Evolutionary conservation across 2,797 vertebrate genomes (phyloP).

Genomic region (Diplodus puntazzo): DNA sequence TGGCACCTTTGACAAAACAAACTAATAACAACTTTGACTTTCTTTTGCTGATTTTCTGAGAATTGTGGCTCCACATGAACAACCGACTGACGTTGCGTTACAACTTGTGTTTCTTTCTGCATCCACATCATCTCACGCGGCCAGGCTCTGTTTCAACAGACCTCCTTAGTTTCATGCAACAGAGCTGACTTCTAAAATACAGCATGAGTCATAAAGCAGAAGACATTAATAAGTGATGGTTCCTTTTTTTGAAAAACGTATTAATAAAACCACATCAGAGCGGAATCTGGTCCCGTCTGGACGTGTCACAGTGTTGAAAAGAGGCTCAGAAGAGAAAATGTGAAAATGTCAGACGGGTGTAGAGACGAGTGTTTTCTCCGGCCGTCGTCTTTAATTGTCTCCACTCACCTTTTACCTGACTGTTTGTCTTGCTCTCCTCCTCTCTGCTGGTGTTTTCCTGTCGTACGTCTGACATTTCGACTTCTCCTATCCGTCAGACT

Average conservation of each 20-base stretch:
- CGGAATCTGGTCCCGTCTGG: neutral
- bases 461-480: neutral
- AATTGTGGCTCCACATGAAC: no score
- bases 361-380: neutral
- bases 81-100: no score
- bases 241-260: slow-evolving; percentile 34
- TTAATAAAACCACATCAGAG: slow-evolving; percentile 19
- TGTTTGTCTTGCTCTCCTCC: neutral
- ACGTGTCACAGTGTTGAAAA: neutral
- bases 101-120: no score
- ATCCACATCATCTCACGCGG: no score
- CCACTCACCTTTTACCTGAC: neutral
- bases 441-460: neutral
- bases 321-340: slow-evolving; percentile 10
- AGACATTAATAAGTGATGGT: slow-evolving; percentile 39
- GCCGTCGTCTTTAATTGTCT: neutral
- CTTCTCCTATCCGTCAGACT: no score
- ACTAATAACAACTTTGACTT: no score
- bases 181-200: neutral
- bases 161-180: neutral
- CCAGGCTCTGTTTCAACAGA: no score
- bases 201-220: slow-evolving; percentile 12
- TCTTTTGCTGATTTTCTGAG: no score
- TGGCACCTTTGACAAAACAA: no score
- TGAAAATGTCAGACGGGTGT: neutral